Evolutionary conservation across 2,797 vertebrate species (phyloP).

Genomic region (Helostoma temminkii): DNA sequence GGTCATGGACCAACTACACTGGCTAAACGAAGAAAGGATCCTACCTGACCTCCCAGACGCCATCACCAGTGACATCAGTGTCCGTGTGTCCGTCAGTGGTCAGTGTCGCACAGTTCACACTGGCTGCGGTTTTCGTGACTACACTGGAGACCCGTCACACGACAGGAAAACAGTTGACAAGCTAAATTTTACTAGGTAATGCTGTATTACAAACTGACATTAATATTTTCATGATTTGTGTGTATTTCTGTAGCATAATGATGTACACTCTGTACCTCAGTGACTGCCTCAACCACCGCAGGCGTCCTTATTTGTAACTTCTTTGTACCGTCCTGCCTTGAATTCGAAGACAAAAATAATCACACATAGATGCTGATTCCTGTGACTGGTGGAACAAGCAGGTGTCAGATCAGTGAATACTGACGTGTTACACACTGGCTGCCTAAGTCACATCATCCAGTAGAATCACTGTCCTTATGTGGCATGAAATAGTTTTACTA

Average conservation of each 20-base stretch:
- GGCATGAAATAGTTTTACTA: constrained; percentile 18
- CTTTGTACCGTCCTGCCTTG: constrained; percentile 19
- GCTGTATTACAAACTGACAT: neutral
- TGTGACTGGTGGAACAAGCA: constrained; percentile 13
- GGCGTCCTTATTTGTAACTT: constrained; percentile 10
- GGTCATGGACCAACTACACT: constrained; percentile 1
- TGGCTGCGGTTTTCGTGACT: neutral
- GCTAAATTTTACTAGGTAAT: neutral
- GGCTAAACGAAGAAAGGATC: neutral
- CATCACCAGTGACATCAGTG: neutral
- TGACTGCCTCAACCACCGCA: constrained; percentile 44
- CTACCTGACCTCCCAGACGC: neutral
- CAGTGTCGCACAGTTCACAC: neutral
- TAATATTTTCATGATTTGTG: neutral
- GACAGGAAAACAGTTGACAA: constrained; percentile 8
- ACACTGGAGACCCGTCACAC: constrained; percentile 10
- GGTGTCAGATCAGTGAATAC: constrained; percentile 60
- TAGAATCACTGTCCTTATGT: constrained; percentile 16
- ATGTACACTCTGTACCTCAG: too few relatives aligned
- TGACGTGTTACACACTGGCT: neutral
- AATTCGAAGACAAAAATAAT: neutral
- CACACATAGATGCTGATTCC: neutral
- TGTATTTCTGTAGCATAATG: neutral
- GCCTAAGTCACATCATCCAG: constrained; percentile 9
- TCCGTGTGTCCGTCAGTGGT: neutral